Evolutionary conservation across 2,113 vertebrate genomes (phyloP).

Genomic region (Drymodes brunneopygia): DNA sequence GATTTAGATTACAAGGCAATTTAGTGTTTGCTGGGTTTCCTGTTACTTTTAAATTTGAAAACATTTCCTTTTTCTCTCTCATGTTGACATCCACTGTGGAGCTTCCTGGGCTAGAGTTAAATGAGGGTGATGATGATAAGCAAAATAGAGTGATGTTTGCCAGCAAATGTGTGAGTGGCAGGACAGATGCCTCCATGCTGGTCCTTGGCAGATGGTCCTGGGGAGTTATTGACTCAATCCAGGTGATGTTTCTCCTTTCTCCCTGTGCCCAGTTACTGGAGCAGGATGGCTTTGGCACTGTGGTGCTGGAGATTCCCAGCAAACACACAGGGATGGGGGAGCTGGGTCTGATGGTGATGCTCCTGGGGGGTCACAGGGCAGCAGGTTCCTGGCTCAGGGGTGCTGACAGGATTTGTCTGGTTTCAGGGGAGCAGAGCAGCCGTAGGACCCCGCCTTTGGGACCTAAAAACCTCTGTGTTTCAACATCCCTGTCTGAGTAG

Average conservation of each 20-base stretch:
- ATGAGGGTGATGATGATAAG: background rate
- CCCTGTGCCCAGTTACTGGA: rapidly evolving
- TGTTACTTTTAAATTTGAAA: slow-evolving; percentile 7
- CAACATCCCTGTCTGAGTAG: background rate
- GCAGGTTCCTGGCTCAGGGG: background rate
- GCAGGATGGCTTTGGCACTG: background rate
- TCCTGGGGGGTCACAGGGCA: background rate
- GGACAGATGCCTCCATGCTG: background rate
- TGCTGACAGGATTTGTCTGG: background rate
- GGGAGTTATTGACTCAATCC: background rate
- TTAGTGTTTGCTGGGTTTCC: background rate
- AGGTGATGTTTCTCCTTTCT: background rate
- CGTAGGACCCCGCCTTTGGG: rapidly evolving
- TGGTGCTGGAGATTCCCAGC: background rate
- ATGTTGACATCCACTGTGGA: background rate
- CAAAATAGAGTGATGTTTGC: background rate
- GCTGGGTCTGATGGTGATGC: background rate
- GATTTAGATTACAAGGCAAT: slow-evolving; percentile 6
- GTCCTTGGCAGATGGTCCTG: background rate
- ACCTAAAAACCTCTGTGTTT: background rate
- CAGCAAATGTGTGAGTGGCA: background rate
- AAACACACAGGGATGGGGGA: rapidly evolving
- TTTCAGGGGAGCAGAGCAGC: background rate
- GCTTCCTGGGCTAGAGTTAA: background rate
- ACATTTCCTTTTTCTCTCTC: background rate